phyloP scores from a whole-genome alignment of 2,888 invertebrate species.

The Dolomedes plantarius region DNA sequence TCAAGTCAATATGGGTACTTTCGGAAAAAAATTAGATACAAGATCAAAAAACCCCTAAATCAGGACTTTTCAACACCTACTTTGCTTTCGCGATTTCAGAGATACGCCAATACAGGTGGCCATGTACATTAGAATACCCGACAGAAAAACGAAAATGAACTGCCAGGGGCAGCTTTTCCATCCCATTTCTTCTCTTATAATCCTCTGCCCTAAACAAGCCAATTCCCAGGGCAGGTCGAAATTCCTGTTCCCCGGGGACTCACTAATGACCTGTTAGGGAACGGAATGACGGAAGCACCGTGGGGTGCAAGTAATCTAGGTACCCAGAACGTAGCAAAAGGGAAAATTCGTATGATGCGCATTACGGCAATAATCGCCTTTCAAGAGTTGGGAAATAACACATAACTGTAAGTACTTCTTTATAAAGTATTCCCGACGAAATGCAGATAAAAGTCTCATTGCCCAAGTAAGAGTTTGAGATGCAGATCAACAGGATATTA shows the following conservation, averaged over 20 bases:
- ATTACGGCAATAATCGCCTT: background rate
- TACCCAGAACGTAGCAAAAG: background rate
- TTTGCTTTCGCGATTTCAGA: too few relatives aligned
- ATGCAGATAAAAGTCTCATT: too few relatives aligned
- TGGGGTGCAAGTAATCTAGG: constrained; percentile 20
- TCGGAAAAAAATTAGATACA: too few relatives aligned
- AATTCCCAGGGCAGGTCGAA: background rate
- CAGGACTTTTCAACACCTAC: too few relatives aligned
- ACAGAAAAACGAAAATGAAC: background rate
- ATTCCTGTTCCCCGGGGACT: background rate
- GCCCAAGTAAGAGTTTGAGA: too few relatives aligned
- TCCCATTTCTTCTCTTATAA: background rate
- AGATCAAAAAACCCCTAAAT: too few relatives aligned
- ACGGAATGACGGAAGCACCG: constrained; percentile 13
- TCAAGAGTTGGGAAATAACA: background rate
- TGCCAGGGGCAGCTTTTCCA: background rate
- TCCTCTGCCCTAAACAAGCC: background rate
- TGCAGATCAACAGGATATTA: too few relatives aligned
- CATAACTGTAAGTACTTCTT: too few relatives aligned
- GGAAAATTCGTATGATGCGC: background rate
- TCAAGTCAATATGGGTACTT: too few relatives aligned
- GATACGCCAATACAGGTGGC: background rate
- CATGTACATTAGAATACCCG: background rate
- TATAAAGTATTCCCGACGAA: too few relatives aligned
- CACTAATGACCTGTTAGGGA: constrained; percentile 22